These are phyloP conservation scores for Choristoneura fumiferana DNA, from an alignment of 1,140 invertebrate genomes.

Conservation along the genomic window DNA sequence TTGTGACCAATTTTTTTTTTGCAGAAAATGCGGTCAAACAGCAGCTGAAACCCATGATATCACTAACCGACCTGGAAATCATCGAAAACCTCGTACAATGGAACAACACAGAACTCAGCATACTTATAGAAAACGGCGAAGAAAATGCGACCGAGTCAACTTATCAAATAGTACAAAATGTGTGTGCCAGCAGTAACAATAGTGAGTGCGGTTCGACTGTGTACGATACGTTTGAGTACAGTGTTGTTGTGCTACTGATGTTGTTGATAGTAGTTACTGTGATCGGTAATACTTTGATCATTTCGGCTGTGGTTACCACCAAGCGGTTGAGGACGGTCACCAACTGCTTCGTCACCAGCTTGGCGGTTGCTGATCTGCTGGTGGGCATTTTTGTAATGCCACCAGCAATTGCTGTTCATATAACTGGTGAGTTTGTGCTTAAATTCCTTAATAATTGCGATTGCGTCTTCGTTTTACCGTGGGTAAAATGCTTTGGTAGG, in stretches of 20 bases:
- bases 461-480: too few relatives aligned
- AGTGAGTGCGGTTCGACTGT: slow-evolving; percentile 16
- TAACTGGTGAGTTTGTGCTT: slow-evolving; percentile 79
- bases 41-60: slow-evolving; percentile 47
- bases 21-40: slow-evolving; percentile 47
- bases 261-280: slow-evolving; percentile 82
- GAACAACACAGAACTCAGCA: slow-evolving; percentile 47
- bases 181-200: slow-evolving; percentile 25
- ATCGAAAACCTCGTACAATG: slow-evolving; percentile 44
- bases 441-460: too few relatives aligned
- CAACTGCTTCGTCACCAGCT: slow-evolving; percentile 96
- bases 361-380: slow-evolving; percentile 94
- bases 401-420: slow-evolving; percentile 88
- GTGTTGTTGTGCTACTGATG: slow-evolving; percentile 75
- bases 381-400: slow-evolving; percentile 97
- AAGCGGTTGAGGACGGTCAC: slow-evolving; percentile 93
- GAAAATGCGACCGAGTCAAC: slow-evolving; percentile 41
- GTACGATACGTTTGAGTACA: slow-evolving; percentile 60
- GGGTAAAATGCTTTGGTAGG: too few relatives aligned
- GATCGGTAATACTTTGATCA: slow-evolving; percentile 94
- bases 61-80: slow-evolving; percentile 38
- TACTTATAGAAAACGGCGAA: slow-evolving; percentile 45
- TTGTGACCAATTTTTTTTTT: slow-evolving; percentile 44
- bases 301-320: slow-evolving; percentile 94
- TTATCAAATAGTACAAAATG: slow-evolving; percentile 29